Base-by-base conservation (phyloP, 2,797 vertebrate genomes). In the Meriones psammophilus region DNA sequence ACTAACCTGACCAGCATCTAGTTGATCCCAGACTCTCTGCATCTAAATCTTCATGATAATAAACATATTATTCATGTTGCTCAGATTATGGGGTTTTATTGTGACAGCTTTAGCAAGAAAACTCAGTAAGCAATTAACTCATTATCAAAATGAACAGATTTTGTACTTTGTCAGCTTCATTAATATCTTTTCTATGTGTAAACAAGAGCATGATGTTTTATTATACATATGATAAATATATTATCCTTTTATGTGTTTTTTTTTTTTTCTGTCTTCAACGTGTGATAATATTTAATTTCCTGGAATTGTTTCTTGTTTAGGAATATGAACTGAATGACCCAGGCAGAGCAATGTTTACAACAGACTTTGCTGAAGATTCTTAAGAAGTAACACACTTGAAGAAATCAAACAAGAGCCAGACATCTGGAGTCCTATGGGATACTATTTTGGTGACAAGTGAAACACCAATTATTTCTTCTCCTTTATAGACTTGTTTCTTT, bases 381-480 rank as follows among this genome's bases (percentile, higher is more conserved):
- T 96, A 91, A 94, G 83, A 78, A 96, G 58, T 91, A 96, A 94
- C 42, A 66, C 86, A 88, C 78, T 89, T 94, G 94, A 95, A 96
- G 76, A 96, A 92, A 96, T 73, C 88, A 95, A 81, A n/a, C 76
- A 79, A 8, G 39, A 97, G 33, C 84, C 33, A 46, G 50, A 95
- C n/a, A 81, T 87, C 60, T 88, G 56, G 60, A 94, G 20, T 90
- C 96, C 86, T 97, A 6, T 1, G 97, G 91, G 97, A 95, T 84
- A 85, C 76, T 77, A 74, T 54, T 94, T 77, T 87, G 66, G n/a
- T 89, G 83, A 92, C 94, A 92, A 87, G 42, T 91, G 39, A 86
- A 96, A 96, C 78, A 50, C 92, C 93, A 97, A 89, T 97, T 97
- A 96, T 94, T 93, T 97, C 64, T 79, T 91, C 13, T 5, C 36